A percentile compares a stretch with the other conserved stretches of the same genome.
phyloP scores from a whole-genome alignment of 2,888 invertebrate species.

The Meghimatium bilineatum region DNA sequence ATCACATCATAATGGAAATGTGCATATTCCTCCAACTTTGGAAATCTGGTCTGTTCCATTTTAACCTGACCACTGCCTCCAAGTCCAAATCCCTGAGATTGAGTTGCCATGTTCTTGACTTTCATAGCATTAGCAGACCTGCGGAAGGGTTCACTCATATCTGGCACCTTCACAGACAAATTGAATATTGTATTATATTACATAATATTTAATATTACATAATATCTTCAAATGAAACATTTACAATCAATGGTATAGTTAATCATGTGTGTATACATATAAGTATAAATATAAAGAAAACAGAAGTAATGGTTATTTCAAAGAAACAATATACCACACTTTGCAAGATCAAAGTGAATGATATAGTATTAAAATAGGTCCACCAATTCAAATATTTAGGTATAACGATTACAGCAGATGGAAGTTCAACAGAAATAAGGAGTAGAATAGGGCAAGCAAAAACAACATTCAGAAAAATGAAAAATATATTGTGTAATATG shows the following conservation, averaged over 20 bases:
- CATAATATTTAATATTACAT: neutral
- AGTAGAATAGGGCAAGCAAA: too few relatives aligned
- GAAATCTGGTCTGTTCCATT: conserved; percentile 82
- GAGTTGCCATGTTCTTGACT: conserved; percentile 24
- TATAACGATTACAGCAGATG: too few relatives aligned
- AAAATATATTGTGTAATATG: too few relatives aligned
- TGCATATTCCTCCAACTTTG: conserved; percentile 95
- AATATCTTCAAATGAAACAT: neutral
- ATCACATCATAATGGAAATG: conserved; percentile 99
- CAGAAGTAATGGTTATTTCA: too few relatives aligned
- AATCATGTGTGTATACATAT: neutral
- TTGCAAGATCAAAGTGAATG: too few relatives aligned
- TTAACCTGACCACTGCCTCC: neutral
- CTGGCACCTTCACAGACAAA: conserved; percentile 3
- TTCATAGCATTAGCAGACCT: conserved; percentile 11
- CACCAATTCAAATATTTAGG: too few relatives aligned
- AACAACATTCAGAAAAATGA: too few relatives aligned
- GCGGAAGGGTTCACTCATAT: neutral
- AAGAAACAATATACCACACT: too few relatives aligned
- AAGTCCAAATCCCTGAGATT: neutral
- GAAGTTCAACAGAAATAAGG: too few relatives aligned
- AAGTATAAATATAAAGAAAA: too few relatives aligned
- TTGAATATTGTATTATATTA: neutral
- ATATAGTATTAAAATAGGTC: too few relatives aligned
- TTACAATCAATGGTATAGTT: neutral